Conservation (phyloP, 2,888 invertebrate species). For the Melipona beecheii region DNA sequence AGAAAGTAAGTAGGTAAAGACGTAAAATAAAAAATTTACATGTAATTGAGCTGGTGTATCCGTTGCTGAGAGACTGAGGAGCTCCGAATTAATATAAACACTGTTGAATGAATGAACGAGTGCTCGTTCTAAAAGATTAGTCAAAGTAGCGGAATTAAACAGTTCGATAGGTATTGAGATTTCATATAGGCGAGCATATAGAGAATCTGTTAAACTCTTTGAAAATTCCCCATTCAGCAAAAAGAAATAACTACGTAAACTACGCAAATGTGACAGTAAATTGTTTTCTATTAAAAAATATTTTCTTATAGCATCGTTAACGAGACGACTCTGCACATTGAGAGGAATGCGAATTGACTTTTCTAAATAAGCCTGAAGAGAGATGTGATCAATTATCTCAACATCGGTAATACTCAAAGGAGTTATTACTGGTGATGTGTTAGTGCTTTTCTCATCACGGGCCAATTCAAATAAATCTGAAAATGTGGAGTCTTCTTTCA, state of each 20-base stretch:
- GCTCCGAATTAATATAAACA: conserved; percentile 78
- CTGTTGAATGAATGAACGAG: conserved; percentile 87
- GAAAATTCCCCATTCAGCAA: conserved; percentile 92
- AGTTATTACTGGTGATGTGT: conserved; percentile 22
- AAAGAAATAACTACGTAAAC: conserved; percentile 91
- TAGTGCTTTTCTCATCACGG: neutral
- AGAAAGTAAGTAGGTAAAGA: neutral
- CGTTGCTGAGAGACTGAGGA: conserved; percentile 78
- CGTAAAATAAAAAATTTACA: conserved; percentile 81
- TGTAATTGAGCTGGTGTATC: conserved; percentile 76
- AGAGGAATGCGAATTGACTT: conserved; percentile 89
- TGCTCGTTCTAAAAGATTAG: conserved; percentile 89
- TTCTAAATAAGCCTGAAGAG: conserved; percentile 86
- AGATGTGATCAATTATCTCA: conserved; percentile 81
- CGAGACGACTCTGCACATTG: conserved; percentile 88
- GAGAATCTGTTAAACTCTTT: conserved; percentile 88
- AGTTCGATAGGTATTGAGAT: conserved; percentile 88
- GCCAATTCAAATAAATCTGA: conserved; percentile 33
- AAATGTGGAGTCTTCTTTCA: conserved; percentile 33
- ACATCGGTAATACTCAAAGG: conserved; percentile 77
- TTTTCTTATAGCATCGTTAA: conserved; percentile 90
- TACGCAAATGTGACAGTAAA: conserved; percentile 89
- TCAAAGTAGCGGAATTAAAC: conserved; percentile 89
- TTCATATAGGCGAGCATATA: conserved; percentile 89
- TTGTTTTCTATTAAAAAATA: conserved; percentile 88